Evolutionary conservation across 2,797 vertebrate species (phyloP).

Genomic region (Acanthurus leucopareius): DNA sequence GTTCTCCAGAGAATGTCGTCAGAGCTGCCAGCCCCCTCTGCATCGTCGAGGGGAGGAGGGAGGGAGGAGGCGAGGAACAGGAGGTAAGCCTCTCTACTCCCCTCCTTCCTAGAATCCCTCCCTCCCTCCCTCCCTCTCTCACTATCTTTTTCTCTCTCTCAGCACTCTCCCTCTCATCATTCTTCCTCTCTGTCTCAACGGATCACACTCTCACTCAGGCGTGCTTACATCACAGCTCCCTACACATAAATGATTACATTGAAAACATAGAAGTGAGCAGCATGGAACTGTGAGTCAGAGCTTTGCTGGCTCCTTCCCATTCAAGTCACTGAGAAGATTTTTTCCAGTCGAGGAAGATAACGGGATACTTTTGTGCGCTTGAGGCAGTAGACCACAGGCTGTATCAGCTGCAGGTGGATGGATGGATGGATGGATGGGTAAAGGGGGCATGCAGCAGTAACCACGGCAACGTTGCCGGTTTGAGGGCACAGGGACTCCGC

Average conservation of each 20-base stretch:
- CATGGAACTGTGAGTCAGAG: slow-evolving; percentile 70
- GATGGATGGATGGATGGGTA: slow-evolving; percentile 60
- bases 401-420: slow-evolving; percentile 62
- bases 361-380: slow-evolving; percentile 42
- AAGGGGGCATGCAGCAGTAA: slow-evolving; percentile 78
- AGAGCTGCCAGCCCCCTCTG: slow-evolving; percentile 86
- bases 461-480: slow-evolving; percentile 81
- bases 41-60: slow-evolving; percentile 82
- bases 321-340: slow-evolving; percentile 48
- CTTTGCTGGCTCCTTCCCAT: slow-evolving; percentile 63
- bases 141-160: slow-evolving; percentile 50
- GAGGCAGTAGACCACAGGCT: slow-evolving; percentile 47
- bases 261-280: slow-evolving; percentile 68
- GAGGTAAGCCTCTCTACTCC: slow-evolving; percentile 88
- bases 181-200: slow-evolving; percentile 62
- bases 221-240: slow-evolving; percentile 83
- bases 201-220: slow-evolving; percentile 71
- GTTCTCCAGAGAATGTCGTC: slow-evolving; percentile 92
- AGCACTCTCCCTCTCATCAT: slow-evolving; percentile 65
- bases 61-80: slow-evolving; percentile 83
- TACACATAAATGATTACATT: slow-evolving; percentile 63
- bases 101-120: slow-evolving; percentile 44
- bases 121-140: slow-evolving; percentile 46
- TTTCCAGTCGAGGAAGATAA: slow-evolving; percentile 48
- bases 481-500: slow-evolving; percentile 75